Percentiles rank a stretch among this genome's conserved stretches.
Conservation (phyloP, 2,888 invertebrate species). For the Antitype chi region DNA sequence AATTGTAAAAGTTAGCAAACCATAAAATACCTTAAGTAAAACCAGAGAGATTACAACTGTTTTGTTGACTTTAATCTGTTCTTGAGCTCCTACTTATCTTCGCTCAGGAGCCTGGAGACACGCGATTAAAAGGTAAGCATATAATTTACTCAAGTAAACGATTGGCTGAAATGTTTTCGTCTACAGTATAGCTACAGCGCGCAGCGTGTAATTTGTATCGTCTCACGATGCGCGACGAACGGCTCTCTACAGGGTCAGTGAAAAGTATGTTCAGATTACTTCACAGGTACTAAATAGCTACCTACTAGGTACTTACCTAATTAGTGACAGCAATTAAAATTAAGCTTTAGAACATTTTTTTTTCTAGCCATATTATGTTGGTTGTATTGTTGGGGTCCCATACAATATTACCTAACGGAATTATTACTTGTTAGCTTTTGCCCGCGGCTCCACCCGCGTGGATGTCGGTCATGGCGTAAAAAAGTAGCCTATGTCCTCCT, state of each 20-base stretch:
- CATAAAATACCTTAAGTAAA: conserved; percentile 38
- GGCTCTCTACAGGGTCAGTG: too few relatives aligned
- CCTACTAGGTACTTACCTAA: neutral
- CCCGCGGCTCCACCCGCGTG: too few relatives aligned
- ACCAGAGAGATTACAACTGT: conserved; percentile 34
- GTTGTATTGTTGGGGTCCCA: neutral
- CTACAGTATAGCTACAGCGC: neutral
- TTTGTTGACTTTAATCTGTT: conserved; percentile 52
- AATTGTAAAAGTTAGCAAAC: conserved; percentile 45
- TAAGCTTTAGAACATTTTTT: neutral
- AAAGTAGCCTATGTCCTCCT: too few relatives aligned
- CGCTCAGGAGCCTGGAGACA: conserved; percentile 17
- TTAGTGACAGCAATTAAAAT: neutral
- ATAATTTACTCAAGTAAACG: conserved; percentile 16
- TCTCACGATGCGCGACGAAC: too few relatives aligned
- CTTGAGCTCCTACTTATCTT: conserved; percentile 40
- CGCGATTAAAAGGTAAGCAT: conserved; percentile 26
- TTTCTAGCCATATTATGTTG: neutral
- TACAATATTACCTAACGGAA: too few relatives aligned
- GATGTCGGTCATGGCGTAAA: too few relatives aligned
- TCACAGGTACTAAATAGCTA: neutral
- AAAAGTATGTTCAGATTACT: neutral
- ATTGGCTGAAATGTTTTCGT: neutral
- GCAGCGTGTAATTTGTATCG: neutral
- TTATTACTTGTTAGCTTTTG: too few relatives aligned